Evolutionary conservation across 2,888 invertebrate genomes (phyloP).

Genomic region (Elegia similella): DNA sequence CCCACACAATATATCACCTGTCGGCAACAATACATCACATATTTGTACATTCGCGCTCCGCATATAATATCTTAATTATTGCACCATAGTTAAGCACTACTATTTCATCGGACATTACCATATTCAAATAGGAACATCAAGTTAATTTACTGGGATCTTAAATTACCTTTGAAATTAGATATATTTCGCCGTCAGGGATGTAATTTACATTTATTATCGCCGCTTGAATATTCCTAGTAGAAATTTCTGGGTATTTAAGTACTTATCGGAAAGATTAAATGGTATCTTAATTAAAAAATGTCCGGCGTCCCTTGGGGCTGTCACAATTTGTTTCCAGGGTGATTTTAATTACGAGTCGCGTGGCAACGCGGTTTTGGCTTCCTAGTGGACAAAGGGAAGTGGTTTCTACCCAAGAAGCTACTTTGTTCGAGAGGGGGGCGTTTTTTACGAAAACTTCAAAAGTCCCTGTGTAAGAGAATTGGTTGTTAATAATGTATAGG

Average conservation of each 20-base stretch:
- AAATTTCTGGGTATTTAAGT: slow-evolving; percentile 12
- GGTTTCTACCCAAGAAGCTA: slow-evolving; percentile 8
- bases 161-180: slow-evolving; percentile 60
- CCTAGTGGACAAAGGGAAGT: neutral
- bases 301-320: slow-evolving; percentile 7
- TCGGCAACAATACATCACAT: neutral
- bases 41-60: neutral
- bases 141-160: slow-evolving; percentile 54
- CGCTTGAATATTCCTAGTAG: slow-evolving; percentile 46
- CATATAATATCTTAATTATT: slow-evolving; percentile 26
- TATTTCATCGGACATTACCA: slow-evolving; percentile 39
- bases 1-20: neutral
- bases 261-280: slow-evolving; percentile 19
- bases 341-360: slow-evolving; percentile 25
- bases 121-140: slow-evolving; percentile 50
- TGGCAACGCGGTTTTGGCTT: slow-evolving; percentile 19
- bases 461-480: too few species aligned
- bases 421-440: neutral
- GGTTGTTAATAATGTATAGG: too few species aligned
- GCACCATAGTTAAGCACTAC: slow-evolving; percentile 25
- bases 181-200: slow-evolving; percentile 56
- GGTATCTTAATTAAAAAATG: slow-evolving; percentile 24
- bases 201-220: slow-evolving; percentile 59
- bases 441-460: neutral
- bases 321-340: slow-evolving; percentile 22